Percentiles rank a stretch among this genome's conserved stretches.
Conservation (phyloP, 2,797 vertebrate genomes). For the Cossypha caffra region DNA sequence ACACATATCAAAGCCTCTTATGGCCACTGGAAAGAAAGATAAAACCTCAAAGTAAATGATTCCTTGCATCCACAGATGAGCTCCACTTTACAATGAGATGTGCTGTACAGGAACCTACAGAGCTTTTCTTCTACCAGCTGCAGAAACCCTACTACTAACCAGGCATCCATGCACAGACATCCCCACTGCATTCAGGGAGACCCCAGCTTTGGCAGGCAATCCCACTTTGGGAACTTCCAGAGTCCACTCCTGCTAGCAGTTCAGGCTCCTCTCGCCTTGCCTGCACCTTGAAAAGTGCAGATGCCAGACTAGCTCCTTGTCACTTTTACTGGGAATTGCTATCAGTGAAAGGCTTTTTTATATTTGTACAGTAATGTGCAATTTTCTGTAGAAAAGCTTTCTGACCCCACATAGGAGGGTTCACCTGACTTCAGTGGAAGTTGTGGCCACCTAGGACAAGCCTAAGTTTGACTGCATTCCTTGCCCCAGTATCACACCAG, state of each 20-base stretch:
- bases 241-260: accelerated
- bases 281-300: accelerated
- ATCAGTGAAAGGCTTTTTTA: not conserved
- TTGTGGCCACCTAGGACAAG: not conserved
- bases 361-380: not conserved
- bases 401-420: not conserved
- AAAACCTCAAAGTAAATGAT: not conserved
- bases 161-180: accelerated
- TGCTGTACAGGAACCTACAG: not conserved
- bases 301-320: not conserved
- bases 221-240: not conserved
- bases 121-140: not conserved
- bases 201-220: not conserved
- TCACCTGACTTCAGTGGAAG: not conserved
- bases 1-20: not conserved
- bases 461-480: not conserved
- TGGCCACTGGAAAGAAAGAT: not conserved
- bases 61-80: not conserved
- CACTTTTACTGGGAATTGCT: not conserved
- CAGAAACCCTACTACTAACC: not conserved
- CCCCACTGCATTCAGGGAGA: not conserved
- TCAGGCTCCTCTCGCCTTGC: not conserved
- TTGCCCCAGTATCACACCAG: not conserved
- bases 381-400: not conserved
- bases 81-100: not conserved